phyloP scores from a whole-genome alignment of 2,113 vertebrate genomes.

The Pangasianodon hypophthalmus region DNA sequence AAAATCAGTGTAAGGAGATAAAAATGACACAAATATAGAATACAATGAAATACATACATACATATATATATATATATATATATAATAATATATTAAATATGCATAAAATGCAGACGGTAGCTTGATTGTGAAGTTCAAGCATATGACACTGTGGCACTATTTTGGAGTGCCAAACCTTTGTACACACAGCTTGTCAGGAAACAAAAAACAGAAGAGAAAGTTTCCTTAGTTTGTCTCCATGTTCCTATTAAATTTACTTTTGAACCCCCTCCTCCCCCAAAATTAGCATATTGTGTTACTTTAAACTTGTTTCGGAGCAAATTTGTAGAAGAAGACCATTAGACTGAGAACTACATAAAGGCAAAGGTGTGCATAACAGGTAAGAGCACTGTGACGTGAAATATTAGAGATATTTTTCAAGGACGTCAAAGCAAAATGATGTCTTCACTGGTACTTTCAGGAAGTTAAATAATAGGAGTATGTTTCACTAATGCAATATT shows the following conservation, averaged over 20 bases:
- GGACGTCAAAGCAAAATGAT: too few species aligned
- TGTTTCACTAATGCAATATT: background rate
- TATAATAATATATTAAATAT: background rate
- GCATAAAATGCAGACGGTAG: background rate
- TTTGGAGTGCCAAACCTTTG: background rate
- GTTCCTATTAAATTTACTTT: background rate
- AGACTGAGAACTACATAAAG: background rate
- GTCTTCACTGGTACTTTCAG: background rate
- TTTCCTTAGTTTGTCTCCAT: constrained; percentile 3
- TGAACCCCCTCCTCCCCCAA: background rate
- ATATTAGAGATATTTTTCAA: background rate
- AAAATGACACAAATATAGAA: too few species aligned
- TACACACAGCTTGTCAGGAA: constrained; percentile 54
- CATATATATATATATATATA: too few species aligned
- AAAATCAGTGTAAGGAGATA: too few species aligned
- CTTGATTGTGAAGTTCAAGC: constrained; percentile 2
- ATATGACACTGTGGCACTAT: background rate
- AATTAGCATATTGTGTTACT: background rate
- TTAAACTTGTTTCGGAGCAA: background rate
- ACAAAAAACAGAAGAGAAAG: constrained; percentile 68
- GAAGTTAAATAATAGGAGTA: background rate
- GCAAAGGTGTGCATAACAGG: background rate
- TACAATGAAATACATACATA: background rate
- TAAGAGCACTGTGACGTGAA: background rate
- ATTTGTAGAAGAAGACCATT: background rate